A percentile compares a stretch with the other conserved stretches of the same genome.
These are phyloP conservation scores for Platerodrilus igneus DNA, from an alignment of 2,888 invertebrate species.

Conservation along the genomic window DNA sequence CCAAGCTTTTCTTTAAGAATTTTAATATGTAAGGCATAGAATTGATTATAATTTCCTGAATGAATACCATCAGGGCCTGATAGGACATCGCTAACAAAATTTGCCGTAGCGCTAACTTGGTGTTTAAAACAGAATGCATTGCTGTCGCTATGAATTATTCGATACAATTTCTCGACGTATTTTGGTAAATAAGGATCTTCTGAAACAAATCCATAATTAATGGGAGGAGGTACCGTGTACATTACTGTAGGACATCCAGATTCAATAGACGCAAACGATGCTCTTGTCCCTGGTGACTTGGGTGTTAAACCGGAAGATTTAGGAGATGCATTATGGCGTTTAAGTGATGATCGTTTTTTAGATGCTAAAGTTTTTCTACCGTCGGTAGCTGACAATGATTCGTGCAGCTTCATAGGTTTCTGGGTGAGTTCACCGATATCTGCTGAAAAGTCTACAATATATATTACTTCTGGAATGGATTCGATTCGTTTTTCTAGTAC, in stretches of 20 bases:
- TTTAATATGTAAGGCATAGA: constrained; percentile 8
- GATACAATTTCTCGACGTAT: constrained; percentile 19
- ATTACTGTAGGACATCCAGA: too few species aligned
- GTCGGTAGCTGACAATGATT: neutral
- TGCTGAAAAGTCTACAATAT: constrained; percentile 38
- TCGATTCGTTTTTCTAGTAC: constrained; percentile 33
- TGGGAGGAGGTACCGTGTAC: constrained; percentile 12
- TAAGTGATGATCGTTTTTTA: neutral
- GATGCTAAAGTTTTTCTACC: neutral
- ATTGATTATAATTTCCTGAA: too few species aligned
- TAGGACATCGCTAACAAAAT: constrained; percentile 34
- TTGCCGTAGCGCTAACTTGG: constrained; percentile 34
- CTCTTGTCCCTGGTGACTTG: too few species aligned
- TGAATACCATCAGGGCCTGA: constrained; percentile 34
- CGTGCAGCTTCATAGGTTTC: constrained; percentile 6
- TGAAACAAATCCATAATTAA: constrained; percentile 27
- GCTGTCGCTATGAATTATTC: constrained; percentile 8
- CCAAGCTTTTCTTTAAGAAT: constrained; percentile 33
- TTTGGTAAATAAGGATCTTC: constrained; percentile 29
- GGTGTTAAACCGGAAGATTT: too few species aligned
- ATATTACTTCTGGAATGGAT: constrained; percentile 35
- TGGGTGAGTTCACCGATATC: constrained; percentile 11
- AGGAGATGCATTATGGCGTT: too few species aligned
- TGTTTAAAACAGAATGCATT: constrained; percentile 17
- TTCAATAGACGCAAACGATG: too few species aligned